These are phyloP conservation scores for Coptotermes formosanus DNA, from an alignment of 1,140 invertebrate species.

Conservation along the genomic window DNA sequence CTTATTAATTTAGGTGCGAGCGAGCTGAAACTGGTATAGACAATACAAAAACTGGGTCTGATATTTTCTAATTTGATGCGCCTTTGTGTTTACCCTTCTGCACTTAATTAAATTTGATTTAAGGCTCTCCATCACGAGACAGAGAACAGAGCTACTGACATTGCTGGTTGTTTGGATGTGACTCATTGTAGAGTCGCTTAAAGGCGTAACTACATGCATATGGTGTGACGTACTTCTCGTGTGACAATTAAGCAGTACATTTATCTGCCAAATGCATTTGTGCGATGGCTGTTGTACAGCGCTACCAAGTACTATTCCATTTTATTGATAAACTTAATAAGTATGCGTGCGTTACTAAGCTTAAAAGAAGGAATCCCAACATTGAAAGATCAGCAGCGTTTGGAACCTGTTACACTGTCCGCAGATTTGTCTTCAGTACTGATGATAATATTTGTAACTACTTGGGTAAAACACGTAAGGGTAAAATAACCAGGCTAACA, in stretches of 20 bases:
- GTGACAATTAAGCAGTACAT: neutral
- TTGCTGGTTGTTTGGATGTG: slow-evolving; percentile 6
- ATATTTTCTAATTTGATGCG: slow-evolving; percentile 11
- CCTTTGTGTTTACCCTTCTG: neutral
- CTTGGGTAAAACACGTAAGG: too few species aligned
- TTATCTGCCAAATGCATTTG: neutral
- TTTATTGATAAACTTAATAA: neutral
- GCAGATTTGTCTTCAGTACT: too few species aligned
- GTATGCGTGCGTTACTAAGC: neutral
- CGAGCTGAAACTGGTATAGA: neutral
- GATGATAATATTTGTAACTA: too few species aligned
- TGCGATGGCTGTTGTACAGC: neutral
- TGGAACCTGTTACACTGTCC: too few species aligned
- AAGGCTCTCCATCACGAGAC: neutral
- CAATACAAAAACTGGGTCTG: neutral
- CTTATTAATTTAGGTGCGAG: neutral
- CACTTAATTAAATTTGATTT: slow-evolving; percentile 18
- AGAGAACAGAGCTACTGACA: neutral
- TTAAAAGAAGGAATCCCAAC: too few species aligned
- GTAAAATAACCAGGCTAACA: too few species aligned
- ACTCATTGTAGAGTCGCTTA: neutral
- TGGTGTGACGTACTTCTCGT: neutral
- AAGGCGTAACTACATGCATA: neutral
- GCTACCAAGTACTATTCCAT: neutral
- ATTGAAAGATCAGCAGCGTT: too few species aligned